Base-by-base conservation (phyloP, 37 sponge, comb jelly and placozoan genomes). In the Corticium candelabrum region DNA sequence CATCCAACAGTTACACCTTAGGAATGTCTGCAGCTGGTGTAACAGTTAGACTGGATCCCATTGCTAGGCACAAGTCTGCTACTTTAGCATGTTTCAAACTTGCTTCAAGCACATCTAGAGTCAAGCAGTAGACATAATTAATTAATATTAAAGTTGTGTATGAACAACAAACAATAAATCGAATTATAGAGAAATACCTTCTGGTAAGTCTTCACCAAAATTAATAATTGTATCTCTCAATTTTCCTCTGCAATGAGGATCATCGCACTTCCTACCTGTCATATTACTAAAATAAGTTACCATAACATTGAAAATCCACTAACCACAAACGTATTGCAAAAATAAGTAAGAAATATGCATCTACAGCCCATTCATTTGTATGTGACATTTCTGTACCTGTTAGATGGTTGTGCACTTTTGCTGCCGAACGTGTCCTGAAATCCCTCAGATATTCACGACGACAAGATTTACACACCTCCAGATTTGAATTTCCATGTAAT, bases 191-290 rank as follows among this genome's bases (percentile, higher is more conserved):
- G 62, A 21, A 68, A 41, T 73, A 88, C 89, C 84, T 68, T 83
- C 75, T 32, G 91, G 91, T 1, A 90, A 82, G 68, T 81, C 84
- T 74, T 90, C 91, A 30, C 91, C 91, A 87, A 90, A 90, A 41
- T 90, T 84, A 40, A 90, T 79, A 27, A 90, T 90, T 4, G 87
- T 84, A 27, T 90, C 87, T 40, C 35, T 41, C 37, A 90, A 74
- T 11, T 39, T 38, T 0, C 85, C 87, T 37, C 84, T 69, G 41
- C 91, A 90, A 1, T 41, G 36, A 0, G 79, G 82, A 40, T 88
- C 79, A 73, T 88, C 89, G 71, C 89, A 88, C 27, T 76, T 68
- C 0, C 80, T 68, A 1, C 85, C 89, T 88, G 69, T 38, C 68
- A 32, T 31, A 77, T n/a, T n/a, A n/a, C n/a, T n/a, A n/a, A n/a